Conservation (phyloP, 2,797 vertebrate species). For the Mormyrops boulengeri region DNA sequence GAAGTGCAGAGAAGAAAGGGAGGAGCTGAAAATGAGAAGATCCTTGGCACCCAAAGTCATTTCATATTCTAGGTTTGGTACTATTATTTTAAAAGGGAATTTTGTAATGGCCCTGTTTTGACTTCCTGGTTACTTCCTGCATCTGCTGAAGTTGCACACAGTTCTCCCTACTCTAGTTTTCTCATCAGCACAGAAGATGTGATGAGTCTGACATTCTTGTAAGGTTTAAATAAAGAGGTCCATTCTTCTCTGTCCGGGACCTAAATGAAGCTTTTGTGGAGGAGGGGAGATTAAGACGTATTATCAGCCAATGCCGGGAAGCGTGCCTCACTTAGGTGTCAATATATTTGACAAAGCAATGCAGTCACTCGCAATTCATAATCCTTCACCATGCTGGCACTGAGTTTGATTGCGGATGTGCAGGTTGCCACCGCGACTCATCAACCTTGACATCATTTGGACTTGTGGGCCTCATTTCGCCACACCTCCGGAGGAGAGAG, state of each 20-base stretch:
- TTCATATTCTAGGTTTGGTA: background rate
- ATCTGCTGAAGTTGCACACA: background rate
- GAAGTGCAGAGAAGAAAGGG: background rate
- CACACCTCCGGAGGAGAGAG: conserved; percentile 17
- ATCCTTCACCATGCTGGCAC: conserved; percentile 19
- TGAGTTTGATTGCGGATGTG: background rate
- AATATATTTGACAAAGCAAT: conserved; percentile 46
- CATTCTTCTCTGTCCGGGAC: conserved; percentile 12
- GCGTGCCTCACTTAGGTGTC: conserved; percentile 32
- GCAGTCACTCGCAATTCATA: conserved; percentile 35
- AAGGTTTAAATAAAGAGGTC: conserved; percentile 18
- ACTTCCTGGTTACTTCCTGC: background rate
- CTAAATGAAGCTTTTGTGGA: background rate
- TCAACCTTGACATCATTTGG: conserved; percentile 26
- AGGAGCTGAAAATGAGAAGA: background rate
- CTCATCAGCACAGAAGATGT: conserved; percentile 3
- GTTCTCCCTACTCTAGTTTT: background rate
- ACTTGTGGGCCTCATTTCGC: background rate
- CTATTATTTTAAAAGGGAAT: background rate
- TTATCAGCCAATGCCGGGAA: conserved; percentile 39
- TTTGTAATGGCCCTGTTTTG: background rate
- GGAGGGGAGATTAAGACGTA: conserved; percentile 47
- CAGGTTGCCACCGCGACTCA: conserved; percentile 16
- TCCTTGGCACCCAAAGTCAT: background rate
- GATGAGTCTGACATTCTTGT: conserved; percentile 16